A percentile compares a stretch with the other conserved stretches of the same genome.
Conservation (phyloP, 2,113 vertebrate species). For the Ciconia stormi region DNA sequence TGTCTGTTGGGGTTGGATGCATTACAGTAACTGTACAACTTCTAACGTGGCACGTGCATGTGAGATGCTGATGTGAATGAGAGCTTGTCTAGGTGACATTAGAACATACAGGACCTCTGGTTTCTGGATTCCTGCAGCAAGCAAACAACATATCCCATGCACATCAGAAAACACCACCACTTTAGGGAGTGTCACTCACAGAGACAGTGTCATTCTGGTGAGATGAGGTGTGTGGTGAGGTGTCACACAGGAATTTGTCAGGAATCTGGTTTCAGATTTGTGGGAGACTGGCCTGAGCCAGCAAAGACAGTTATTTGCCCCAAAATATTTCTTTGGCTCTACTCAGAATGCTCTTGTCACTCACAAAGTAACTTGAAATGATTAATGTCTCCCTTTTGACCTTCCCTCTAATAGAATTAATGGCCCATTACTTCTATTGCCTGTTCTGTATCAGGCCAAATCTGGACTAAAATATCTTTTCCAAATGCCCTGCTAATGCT, state of each 20-base stretch:
- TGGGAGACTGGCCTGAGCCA: background rate
- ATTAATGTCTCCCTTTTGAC: background rate
- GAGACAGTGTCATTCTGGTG: background rate
- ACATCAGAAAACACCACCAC: background rate
- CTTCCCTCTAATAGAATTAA: background rate
- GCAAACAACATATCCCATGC: background rate
- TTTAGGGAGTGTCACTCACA: background rate
- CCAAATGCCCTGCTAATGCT: background rate
- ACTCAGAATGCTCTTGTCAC: background rate
- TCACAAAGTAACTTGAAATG: background rate
- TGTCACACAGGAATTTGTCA: background rate
- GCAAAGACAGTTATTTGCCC: background rate
- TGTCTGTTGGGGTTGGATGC: background rate
- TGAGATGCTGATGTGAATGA: background rate
- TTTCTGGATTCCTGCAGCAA: background rate
- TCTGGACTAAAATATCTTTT: background rate
- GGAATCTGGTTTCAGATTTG: background rate
- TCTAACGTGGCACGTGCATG: accelerated
- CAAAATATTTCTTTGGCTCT: background rate
- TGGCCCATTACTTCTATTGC: background rate
- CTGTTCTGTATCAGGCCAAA: background rate
- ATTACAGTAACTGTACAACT: background rate
- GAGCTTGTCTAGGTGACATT: accelerated
- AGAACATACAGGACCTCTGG: background rate
- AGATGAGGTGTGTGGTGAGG: background rate